A percentile compares a stretch with the other conserved stretches of the same genome.
These are phyloP conservation scores for Andrena bicolor DNA, from an alignment of 2,888 invertebrate genomes.

Conservation along the genomic window DNA sequence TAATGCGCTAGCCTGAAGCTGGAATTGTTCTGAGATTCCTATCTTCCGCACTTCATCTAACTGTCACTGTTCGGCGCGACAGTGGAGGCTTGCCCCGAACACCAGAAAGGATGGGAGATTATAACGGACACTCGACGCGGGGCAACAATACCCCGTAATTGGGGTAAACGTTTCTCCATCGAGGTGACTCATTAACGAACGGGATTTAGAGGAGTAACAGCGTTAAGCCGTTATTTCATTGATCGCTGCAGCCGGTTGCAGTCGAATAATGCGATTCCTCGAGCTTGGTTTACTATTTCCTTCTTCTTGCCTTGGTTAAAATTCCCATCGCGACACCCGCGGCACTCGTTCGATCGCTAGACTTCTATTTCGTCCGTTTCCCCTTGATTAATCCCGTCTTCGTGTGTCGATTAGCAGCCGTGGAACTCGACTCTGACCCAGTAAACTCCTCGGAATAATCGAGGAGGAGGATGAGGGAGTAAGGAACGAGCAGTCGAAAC, in stretches of 20 bases:
- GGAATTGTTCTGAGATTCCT: no score
- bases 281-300: background rate
- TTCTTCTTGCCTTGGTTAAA: background rate
- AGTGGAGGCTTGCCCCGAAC: background rate
- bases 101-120: background rate
- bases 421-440: conserved; percentile 8
- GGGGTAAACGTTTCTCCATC: conserved; percentile 28
- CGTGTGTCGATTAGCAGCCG: conserved; percentile 44
- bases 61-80: conserved; percentile 4
- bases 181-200: conserved; percentile 35
- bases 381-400: conserved; percentile 17
- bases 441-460: conserved; percentile 40
- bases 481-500: conserved; percentile 39
- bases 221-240: conserved; percentile 43
- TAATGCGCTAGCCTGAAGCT: no score
- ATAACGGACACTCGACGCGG: conserved; percentile 7
- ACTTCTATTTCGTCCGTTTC: background rate
- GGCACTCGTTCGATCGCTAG: conserved; percentile 7
- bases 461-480: conserved; percentile 20
- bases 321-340: conserved; percentile 36
- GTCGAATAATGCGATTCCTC: conserved; percentile 45
- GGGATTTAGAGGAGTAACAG: conserved; percentile 13
- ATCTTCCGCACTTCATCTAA: no score
- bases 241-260: conserved; percentile 30
- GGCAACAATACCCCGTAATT: conserved; percentile 44